These are phyloP conservation scores for Campylorhamphus procurvoides DNA, from an alignment of 2,113 vertebrate genomes.

Conservation along the genomic window DNA sequence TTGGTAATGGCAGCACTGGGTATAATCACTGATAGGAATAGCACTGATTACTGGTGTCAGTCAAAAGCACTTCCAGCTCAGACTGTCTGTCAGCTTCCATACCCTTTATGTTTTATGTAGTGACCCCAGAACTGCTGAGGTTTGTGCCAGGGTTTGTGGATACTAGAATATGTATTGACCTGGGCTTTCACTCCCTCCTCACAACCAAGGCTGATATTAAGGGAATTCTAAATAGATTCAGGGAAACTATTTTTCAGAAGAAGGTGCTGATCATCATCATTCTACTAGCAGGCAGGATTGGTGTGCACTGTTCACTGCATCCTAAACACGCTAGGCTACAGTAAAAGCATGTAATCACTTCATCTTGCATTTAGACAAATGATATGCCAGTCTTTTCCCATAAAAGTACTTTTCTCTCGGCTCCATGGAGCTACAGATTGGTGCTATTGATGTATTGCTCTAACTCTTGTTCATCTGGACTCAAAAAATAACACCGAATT, in stretches of 20 bases:
- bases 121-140: background rate
- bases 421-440: background rate
- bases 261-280: background rate
- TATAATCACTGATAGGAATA: conserved; percentile 54
- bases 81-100: background rate
- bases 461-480: background rate
- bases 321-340: background rate
- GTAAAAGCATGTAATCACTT: background rate
- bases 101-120: background rate
- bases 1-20: conserved; percentile 16
- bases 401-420: background rate
- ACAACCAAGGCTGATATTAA: background rate
- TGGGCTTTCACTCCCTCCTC: background rate
- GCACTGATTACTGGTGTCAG: conserved; percentile 31
- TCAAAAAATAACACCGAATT: background rate
- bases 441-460: background rate
- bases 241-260: background rate
- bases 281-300: background rate
- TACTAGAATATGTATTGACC: background rate
- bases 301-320: background rate
- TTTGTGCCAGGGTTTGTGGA: background rate
- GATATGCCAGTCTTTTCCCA: background rate
- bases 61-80: conserved; percentile 25
- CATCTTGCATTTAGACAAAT: background rate
- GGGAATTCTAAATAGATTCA: background rate